Percentiles rank a stretch among this genome's conserved stretches.
These are phyloP conservation scores for Semotilus atromaculatus DNA, from an alignment of 2,797 vertebrate genomes.

Conservation along the genomic window DNA sequence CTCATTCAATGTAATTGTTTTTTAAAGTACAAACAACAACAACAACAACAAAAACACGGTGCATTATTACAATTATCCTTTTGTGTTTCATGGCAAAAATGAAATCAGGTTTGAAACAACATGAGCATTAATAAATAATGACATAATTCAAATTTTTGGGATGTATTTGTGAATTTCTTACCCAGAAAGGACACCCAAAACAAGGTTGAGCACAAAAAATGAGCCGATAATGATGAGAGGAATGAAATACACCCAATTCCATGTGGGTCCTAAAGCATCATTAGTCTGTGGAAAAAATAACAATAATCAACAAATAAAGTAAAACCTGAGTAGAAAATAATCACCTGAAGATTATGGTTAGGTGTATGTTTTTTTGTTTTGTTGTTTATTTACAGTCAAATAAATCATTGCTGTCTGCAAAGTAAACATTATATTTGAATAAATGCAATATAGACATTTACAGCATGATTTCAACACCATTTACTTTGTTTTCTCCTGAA, in stretches of 20 bases:
- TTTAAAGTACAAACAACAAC: not conserved
- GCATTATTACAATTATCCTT: not conserved
- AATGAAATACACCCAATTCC: conserved; percentile 99
- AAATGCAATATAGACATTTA: not conserved
- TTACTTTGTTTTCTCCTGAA: not conserved
- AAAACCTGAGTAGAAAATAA: not conserved
- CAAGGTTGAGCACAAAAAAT: conserved; percentile 98
- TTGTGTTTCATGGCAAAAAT: not conserved
- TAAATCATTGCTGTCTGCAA: not conserved
- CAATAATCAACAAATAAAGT: conserved; percentile 14
- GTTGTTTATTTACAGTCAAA: not conserved
- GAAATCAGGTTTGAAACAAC: not conserved
- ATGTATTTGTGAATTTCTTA: conserved; percentile 72
- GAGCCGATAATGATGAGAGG: conserved; percentile 99
- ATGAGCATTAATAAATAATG: not conserved
- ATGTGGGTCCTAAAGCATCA: conserved; percentile 94
- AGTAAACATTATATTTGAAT: not conserved
- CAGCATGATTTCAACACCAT: not conserved
- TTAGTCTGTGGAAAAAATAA: conserved; percentile 86
- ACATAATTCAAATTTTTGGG: too few species aligned
- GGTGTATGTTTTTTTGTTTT: not conserved
- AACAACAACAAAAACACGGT: not conserved
- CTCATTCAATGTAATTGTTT: not conserved
- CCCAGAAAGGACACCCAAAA: conserved; percentile 98
- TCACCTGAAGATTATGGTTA: not conserved